Evolutionary conservation across 1,140 invertebrate species (phyloP), one percentile per base, ranked within the genome.

Genomic region (Euborellia annulipes): DNA sequence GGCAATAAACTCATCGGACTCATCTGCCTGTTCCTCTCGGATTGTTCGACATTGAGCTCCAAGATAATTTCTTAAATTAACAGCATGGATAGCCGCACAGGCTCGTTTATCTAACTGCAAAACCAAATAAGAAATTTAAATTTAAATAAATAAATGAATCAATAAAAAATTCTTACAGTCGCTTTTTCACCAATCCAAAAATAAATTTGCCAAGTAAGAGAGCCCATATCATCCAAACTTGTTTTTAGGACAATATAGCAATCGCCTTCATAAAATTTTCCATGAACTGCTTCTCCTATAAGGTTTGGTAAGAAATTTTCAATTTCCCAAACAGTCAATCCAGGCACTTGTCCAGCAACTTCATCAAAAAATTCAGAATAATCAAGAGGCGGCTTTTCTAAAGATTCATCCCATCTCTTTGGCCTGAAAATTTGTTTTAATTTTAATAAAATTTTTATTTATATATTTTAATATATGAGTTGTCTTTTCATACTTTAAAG

Each of bases 361-460:
- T 94, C 87, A 56, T 99, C 94, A 64, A 98, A 99, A 64, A 98
- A 91, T 62, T 98, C 93, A 1, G 91, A 96, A 66, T 98, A 98
- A 68, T 99, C 91, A n/a, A 98, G 60, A 17, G 88, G 82, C 0
- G 93, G 94, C 59, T 95, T 93, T 60, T 94, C 89, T 42, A 98
- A 62, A 23, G 82, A 78, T 68, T 97, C 93, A 59, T 92, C 88
- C 89, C 89, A 93, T 43, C 84, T 71, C 62, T 86, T 86, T 2
- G 84, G 82, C 51, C 82, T 85, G 49, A 60, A 54, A 45, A 46
- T 22, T 36, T 32, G 9, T 8, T 22, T 39, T 16, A 16, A 3
- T 21, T 16, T 34, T 22, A 27, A 19, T 34, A 13, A 39, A 22
- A 41, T 48, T 47, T 40, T 41, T 40, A 36, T 45, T 40, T 50